These are phyloP conservation scores for Emys orbicularis DNA, from an alignment of 2,797 vertebrate species.

Conservation along the genomic window DNA sequence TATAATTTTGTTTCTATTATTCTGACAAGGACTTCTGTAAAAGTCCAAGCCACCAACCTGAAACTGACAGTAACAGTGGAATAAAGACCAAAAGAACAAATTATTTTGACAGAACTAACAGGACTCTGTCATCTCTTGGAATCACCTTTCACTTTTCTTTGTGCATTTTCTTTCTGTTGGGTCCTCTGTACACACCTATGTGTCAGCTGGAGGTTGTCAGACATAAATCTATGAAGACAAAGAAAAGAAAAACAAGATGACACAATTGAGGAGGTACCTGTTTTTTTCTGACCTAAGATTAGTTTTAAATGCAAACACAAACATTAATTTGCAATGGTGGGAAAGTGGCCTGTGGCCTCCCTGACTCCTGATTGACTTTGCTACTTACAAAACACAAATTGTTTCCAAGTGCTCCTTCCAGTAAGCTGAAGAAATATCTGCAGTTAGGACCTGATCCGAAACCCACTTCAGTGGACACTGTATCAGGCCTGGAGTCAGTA, in stretches of 20 bases:
- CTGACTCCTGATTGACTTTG: neutral
- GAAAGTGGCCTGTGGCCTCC: neutral
- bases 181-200: slow-evolving; percentile 32
- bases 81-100: slow-evolving; percentile 58
- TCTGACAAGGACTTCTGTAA: slow-evolving; percentile 70
- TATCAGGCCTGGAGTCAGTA: neutral
- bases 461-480: neutral
- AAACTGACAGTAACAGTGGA: slow-evolving; percentile 68
- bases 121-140: slow-evolving; percentile 48
- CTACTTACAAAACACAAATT: neutral
- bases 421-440: accelerated
- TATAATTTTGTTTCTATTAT: slow-evolving; percentile 54
- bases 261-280: neutral
- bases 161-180: slow-evolving; percentile 25
- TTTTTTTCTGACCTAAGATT: slow-evolving; percentile 8
- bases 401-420: slow-evolving; percentile 14
- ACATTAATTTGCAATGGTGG: neutral
- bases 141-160: slow-evolving; percentile 62
- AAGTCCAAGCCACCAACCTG: slow-evolving; percentile 63
- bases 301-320: neutral
- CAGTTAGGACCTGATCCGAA: neutral
- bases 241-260: slow-evolving; percentile 14
- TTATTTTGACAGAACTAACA: slow-evolving; percentile 67
- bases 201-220: neutral
- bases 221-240: slow-evolving; percentile 1